A percentile compares a stretch with the other conserved stretches of the same genome.
Evolutionary conservation across 2,888 invertebrate species (phyloP).

Genomic region (Eumerus sabulonum): DNA sequence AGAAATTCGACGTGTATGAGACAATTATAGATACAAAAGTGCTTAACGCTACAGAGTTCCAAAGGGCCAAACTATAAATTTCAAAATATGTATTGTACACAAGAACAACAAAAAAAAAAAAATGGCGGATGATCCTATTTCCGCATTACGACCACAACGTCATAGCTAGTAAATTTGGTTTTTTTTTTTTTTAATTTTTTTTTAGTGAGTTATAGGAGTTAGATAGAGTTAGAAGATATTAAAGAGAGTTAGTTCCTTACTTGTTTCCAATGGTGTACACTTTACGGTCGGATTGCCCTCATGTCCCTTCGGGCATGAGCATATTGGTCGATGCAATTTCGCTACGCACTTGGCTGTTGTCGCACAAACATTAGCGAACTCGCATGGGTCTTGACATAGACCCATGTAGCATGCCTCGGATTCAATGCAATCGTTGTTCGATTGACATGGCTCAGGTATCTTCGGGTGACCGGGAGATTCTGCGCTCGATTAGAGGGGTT

Average conservation of each 20-base stretch:
- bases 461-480: slow-evolving; percentile 86
- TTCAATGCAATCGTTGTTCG: slow-evolving; percentile 90
- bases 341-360: slow-evolving; percentile 88
- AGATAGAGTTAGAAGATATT: slow-evolving; percentile 19
- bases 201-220: slow-evolving; percentile 32
- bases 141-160: background rate
- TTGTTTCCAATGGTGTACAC: slow-evolving; percentile 87
- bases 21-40: slow-evolving; percentile 40
- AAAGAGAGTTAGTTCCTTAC: slow-evolving; percentile 81
- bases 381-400: slow-evolving; percentile 90
- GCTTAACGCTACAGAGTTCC: slow-evolving; percentile 13
- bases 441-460: slow-evolving; percentile 88
- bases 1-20: slow-evolving; percentile 46
- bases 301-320: slow-evolving; percentile 88
- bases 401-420: slow-evolving; percentile 91
- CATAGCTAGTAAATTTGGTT: slow-evolving; percentile 3
- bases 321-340: slow-evolving; percentile 90
- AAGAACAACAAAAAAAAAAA: no score
- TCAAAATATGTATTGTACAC: slow-evolving; percentile 48
- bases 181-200: background rate
- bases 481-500: slow-evolving; percentile 72
- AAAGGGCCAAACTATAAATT: slow-evolving; percentile 19
- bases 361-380: slow-evolving; percentile 88
- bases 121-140: background rate
- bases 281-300: slow-evolving; percentile 90